A percentile compares a stretch with the other conserved stretches of the same genome.
These are phyloP conservation scores for Meloidogyne hapla DNA, from an alignment of 1,140 invertebrate species.

Conservation along the genomic window DNA sequence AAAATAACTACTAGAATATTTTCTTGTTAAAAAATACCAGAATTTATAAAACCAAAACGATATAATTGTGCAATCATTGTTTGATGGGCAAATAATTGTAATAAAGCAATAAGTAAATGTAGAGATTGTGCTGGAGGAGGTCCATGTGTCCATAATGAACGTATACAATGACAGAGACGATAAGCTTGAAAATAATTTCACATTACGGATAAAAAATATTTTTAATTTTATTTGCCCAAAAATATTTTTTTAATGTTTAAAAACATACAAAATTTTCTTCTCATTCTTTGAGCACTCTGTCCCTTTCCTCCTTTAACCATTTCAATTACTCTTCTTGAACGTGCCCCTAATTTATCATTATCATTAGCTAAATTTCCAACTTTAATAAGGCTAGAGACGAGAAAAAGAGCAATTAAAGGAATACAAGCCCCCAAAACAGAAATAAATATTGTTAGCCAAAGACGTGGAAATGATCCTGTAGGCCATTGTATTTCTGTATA, in stretches of 20 bases:
- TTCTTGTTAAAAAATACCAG: too few relatives aligned
- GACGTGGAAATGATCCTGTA: constrained; percentile 51
- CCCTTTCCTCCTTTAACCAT: constrained; percentile 24
- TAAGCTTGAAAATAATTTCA: constrained; percentile 41
- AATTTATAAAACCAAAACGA: constrained; percentile 61
- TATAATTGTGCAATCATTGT: constrained; percentile 63
- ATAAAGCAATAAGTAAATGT: constrained; percentile 55
- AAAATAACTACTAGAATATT: too few relatives aligned
- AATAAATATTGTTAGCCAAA: constrained; percentile 53
- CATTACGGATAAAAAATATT: too few relatives aligned
- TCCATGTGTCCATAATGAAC: constrained; percentile 54
- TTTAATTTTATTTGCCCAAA: too few relatives aligned
- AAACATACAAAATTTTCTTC: constrained; percentile 23
- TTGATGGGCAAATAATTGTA: constrained; percentile 62
- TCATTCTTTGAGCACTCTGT: constrained; percentile 2
- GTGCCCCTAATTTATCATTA: constrained; percentile 54
- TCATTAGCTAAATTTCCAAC: constrained; percentile 61
- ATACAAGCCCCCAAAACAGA: constrained; percentile 52
- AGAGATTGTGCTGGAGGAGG: constrained; percentile 59
- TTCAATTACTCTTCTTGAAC: constrained; percentile 51
- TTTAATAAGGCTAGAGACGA: constrained; percentile 2
- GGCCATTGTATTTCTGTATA: constrained; percentile 64
- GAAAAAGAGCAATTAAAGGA: constrained; percentile 49
- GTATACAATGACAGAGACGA: constrained; percentile 41
- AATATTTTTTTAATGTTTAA: background rate